Conservation (phyloP, 2,113 vertebrate genomes). For the Columba janthina region DNA sequence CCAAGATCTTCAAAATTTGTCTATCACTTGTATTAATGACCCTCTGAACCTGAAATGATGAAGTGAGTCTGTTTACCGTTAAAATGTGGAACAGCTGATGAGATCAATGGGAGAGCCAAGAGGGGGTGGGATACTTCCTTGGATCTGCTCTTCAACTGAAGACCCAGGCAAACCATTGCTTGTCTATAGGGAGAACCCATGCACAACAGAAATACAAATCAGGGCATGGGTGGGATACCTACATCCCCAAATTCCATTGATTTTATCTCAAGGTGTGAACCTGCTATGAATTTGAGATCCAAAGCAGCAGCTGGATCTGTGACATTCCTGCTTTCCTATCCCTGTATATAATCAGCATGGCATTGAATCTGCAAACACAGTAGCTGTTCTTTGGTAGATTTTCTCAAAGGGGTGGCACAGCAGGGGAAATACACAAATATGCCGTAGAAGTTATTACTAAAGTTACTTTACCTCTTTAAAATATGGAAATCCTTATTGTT, state of each 20-base stretch:
- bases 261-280: neutral
- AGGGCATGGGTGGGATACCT: neutral
- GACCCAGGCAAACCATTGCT: neutral
- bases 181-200: neutral
- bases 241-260: neutral
- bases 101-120: neutral
- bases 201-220: neutral
- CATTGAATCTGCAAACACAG: neutral
- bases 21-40: neutral
- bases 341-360: neutral
- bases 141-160: neutral
- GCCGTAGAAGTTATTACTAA: neutral
- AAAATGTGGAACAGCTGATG: neutral
- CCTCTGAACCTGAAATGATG: neutral
- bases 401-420: neutral
- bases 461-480: slow-evolving; percentile 50
- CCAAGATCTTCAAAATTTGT: slow-evolving; percentile 8
- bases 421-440: neutral
- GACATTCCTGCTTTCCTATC: neutral
- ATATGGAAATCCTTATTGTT: slow-evolving; percentile 3
- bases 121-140: neutral
- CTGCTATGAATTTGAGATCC: neutral
- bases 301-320: neutral
- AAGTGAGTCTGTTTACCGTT: neutral
- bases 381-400: neutral